These are phyloP conservation scores for Laterallus jamaicensis DNA, from an alignment of 2,113 vertebrate species.

Conservation along the genomic window DNA sequence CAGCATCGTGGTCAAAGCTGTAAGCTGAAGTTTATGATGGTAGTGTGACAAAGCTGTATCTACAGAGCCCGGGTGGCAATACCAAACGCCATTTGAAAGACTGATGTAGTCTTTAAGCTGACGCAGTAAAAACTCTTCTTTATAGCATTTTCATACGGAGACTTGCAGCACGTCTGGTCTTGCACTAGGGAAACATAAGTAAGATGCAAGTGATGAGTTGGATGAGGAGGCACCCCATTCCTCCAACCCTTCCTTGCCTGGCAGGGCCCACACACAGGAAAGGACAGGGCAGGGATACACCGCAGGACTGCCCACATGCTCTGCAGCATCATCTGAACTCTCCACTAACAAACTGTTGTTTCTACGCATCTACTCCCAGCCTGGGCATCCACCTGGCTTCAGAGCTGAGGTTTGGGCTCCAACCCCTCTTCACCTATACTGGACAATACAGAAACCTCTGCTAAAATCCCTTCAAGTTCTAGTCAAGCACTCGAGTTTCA, in stretches of 20 bases:
- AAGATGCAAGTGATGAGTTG: background rate
- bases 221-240: background rate
- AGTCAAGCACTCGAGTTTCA: background rate
- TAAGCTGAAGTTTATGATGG: conserved; percentile 47
- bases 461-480: background rate
- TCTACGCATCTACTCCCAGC: background rate
- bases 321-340: background rate
- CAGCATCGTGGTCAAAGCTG: conserved; percentile 15
- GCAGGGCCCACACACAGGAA: rapidly evolving
- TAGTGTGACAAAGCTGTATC: conserved; percentile 28
- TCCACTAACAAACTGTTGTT: background rate
- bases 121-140: conserved; percentile 28
- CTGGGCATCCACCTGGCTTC: background rate
- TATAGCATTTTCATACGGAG: conserved; percentile 21
- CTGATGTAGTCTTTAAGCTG: conserved; percentile 30
- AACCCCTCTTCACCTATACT: background rate
- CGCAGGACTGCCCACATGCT: rapidly evolving
- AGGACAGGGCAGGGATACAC: rapidly evolving
- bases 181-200: conserved; percentile 1
- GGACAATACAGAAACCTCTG: background rate
- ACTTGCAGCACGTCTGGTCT: background rate
- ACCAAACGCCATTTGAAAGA: conserved; percentile 58
- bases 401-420: background rate
- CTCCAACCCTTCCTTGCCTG: background rate
- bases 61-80: conserved; percentile 32